Base-by-base conservation (phyloP, 92 coral and sea anemone species). In the Palythoa caribaeorum region DNA sequence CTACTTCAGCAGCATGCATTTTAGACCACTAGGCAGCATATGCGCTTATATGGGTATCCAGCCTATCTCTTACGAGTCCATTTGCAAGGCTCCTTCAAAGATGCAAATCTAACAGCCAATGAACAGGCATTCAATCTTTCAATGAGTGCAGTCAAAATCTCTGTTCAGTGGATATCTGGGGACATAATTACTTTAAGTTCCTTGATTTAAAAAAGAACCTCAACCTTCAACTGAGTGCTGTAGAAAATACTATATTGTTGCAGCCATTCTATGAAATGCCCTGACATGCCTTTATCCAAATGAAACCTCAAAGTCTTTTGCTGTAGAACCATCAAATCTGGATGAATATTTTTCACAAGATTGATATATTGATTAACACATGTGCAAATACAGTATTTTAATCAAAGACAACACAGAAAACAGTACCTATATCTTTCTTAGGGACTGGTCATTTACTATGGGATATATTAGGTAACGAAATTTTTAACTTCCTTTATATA, bases 241-340 rank as follows among this genome's bases (percentile, higher is more conserved):
- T 71, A 19, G 88, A 51, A 85, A 85, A 16, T 47, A 72, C 39
- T 85, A 85, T 19, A 17, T 48, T 52, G 74, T 86, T 47, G 40
- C 73, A 28, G 83, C 71, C 55, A 86, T 75, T 15, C 83, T 86
- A 19, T 2, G 83, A 38, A 75, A 86, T 86, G 83, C 50, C 75
- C 68, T 86, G 53, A 86, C 83, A 16, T 74, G 89, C 78, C 38
- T 73, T 51, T 75, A 73, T 75, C 37, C 44, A 73, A 53, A 86
- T 59, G 51, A 68, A 69, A 84, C 88, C 1, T 38, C 88, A 69
- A 84, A 44, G 39, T 84, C 38, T 50, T 84, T 84, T 84, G 88
- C 73, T n/a, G n/a, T 84, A 20, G 88, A 66, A 36, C 88, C 88
- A 38, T 80, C 80, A 72, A 73, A 53, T 73, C 77, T 38, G 52